Conservation (phyloP, 1,140 invertebrate species). For the Anastrepha ludens region DNA sequence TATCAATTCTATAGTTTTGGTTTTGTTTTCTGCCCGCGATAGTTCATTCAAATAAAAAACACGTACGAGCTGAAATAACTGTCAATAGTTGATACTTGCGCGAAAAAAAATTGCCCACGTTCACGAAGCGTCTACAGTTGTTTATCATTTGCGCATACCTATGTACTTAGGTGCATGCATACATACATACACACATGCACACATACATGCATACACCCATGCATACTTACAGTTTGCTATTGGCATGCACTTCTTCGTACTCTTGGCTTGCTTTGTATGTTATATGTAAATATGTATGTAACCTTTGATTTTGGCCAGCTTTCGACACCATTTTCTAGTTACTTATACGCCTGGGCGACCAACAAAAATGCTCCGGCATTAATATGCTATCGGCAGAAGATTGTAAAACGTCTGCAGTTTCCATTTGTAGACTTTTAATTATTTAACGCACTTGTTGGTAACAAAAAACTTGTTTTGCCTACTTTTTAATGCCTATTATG, state of each 20-base stretch:
- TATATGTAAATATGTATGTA: not conserved
- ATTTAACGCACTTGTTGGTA: no score
- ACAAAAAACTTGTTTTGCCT: no score
- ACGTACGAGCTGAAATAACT: conserved; percentile 31
- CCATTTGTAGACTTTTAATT: not conserved
- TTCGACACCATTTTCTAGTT: not conserved
- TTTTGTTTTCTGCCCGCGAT: conserved; percentile 7
- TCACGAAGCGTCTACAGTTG: not conserved
- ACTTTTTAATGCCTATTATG: no score
- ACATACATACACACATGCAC: not conserved
- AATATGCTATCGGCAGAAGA: not conserved
- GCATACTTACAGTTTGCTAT: not conserved
- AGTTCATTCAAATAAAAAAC: not conserved
- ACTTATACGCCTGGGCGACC: not conserved
- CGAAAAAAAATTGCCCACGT: not conserved
- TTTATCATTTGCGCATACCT: not conserved
- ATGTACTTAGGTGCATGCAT: not conserved
- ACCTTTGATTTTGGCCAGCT: not conserved
- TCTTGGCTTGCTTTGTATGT: not conserved
- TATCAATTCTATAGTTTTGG: not conserved
- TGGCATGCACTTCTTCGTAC: not conserved
- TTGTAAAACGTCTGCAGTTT: not conserved
- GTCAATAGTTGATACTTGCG: not conserved
- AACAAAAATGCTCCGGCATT: not conserved
- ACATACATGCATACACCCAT: not conserved